A percentile compares a stretch with the other conserved stretches of the same genome.
phyloP scores from a whole-genome alignment of 2,797 vertebrate genomes.

The Rhincodon typus region DNA sequence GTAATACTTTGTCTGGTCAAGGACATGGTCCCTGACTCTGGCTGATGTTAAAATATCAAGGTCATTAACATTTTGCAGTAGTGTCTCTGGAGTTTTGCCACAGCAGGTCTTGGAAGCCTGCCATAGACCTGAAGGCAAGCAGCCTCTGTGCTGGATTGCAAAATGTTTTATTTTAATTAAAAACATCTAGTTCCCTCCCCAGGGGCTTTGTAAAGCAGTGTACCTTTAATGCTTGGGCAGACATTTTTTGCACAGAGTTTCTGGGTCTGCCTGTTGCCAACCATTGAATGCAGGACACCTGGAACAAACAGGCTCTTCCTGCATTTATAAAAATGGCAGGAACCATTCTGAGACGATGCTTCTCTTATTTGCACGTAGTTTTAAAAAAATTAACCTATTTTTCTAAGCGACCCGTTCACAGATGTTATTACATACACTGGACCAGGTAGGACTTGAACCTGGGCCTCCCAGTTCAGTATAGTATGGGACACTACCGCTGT shows the following conservation, averaged over 20 bases:
- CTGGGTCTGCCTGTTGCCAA: not conserved
- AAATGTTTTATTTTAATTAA: slow-evolving; percentile 19
- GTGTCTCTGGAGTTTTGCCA: not conserved
- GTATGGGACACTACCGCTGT: no score
- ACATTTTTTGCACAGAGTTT: not conserved
- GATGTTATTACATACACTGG: not conserved
- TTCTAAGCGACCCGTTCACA: not conserved
- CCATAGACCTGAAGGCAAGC: not conserved
- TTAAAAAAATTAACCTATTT: not conserved
- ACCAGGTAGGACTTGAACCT: no score
- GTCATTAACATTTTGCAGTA: not conserved
- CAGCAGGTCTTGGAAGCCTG: not conserved
- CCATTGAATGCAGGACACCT: not conserved
- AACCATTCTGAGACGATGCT: not conserved
- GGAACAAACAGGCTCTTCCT: not conserved
- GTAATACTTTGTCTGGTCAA: not conserved
- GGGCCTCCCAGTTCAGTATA: no score
- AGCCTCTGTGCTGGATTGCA: not conserved
- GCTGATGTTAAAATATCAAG: not conserved
- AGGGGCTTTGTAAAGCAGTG: slow-evolving; percentile 7
- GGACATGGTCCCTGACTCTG: not conserved
- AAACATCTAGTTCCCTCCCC: not conserved
- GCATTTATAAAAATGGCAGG: not conserved
- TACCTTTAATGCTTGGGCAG: not conserved
- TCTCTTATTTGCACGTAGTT: not conserved